A percentile compares a stretch with the other conserved stretches of the same genome.
phyloP scores from a whole-genome alignment of 2,113 vertebrate genomes.

The Picathartes gymnocephalus region DNA sequence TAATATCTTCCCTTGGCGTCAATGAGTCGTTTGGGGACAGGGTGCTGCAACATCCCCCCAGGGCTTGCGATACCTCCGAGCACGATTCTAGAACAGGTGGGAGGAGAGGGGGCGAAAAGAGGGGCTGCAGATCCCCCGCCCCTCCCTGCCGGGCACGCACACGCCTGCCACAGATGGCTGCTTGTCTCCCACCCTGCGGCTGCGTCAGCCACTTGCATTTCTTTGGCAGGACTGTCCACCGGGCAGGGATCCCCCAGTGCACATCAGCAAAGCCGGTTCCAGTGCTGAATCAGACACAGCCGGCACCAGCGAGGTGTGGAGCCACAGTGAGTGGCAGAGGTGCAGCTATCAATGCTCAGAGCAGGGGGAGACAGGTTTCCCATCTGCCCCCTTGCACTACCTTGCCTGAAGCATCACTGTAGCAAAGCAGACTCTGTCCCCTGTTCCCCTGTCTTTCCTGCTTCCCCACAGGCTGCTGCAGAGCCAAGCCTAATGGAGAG shows the following conservation, averaged over 20 bases:
- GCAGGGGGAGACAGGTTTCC: neutral
- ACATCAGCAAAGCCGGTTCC: neutral
- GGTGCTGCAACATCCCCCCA: neutral
- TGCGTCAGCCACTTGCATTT: neutral
- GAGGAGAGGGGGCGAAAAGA: neutral
- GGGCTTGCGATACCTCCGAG: neutral
- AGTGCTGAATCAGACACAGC: neutral
- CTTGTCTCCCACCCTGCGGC: neutral
- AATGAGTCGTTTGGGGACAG: neutral
- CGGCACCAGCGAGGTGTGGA: fast-evolving
- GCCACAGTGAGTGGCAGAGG: neutral
- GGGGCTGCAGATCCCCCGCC: neutral
- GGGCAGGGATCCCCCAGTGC: neutral
- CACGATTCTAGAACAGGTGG: neutral
- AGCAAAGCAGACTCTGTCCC: neutral
- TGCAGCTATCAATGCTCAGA: neutral
- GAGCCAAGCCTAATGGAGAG: slow-evolving; percentile 25
- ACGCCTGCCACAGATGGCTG: neutral
- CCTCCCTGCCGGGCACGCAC: neutral
- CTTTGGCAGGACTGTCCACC: neutral
- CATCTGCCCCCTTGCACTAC: neutral
- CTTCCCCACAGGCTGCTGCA: neutral
- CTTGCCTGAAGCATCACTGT: neutral
- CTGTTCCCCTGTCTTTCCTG: neutral
- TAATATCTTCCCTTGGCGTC: neutral